Base-by-base conservation (phyloP, 2,113 vertebrate species). In the Menura novaehollandiae region DNA sequence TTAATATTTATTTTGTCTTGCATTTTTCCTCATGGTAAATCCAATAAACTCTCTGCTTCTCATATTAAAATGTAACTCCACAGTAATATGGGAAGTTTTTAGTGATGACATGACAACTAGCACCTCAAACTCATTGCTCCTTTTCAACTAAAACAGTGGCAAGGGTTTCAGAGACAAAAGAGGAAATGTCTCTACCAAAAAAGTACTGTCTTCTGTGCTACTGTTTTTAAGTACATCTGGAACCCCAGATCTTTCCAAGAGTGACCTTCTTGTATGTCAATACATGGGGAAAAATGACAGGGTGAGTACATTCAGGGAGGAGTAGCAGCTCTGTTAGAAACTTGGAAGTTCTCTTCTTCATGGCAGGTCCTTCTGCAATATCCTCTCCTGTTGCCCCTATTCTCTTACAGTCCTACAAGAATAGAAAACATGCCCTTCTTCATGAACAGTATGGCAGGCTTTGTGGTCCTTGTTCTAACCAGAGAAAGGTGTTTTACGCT, bases 1-100 rank as follows among this genome's bases (percentile, higher is more conserved):
- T 95, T 67, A 81, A 68, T 89, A 88, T 89, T 96, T 94, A 88
- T 87, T 93, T 96, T 91, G 18, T 43, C 47, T 78, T 77, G 26
- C 27, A 23, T 75, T 81, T 87, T 88, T 63, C 26, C 23, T 87
- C 74, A 22, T 52, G n/a, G 76, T 44, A 96, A 91, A 94, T 86
- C 30, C 4, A 95, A 74, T 68, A 58, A 81, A 53, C 11, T 68
- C 20, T 75, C n/a, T 62, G 28, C 3, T 64, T 95, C 14, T 86
- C 13, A 49, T 67, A 82, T 64, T 92, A 55, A 96, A 91, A 82
- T 69, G 13, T 22, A 69, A 81, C 28, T 74, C 44, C 28, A 20
- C 26, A 73, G 12, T 59, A 76, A 39, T 58, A 59, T 11, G 80
- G 47, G 32, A 87, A 76, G 19, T 59, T 91, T 76, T 32, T 44